A percentile compares a stretch with the other conserved stretches of the same genome.
Conservation (phyloP, 1,140 invertebrate species). For the Apis laboriosa region DNA sequence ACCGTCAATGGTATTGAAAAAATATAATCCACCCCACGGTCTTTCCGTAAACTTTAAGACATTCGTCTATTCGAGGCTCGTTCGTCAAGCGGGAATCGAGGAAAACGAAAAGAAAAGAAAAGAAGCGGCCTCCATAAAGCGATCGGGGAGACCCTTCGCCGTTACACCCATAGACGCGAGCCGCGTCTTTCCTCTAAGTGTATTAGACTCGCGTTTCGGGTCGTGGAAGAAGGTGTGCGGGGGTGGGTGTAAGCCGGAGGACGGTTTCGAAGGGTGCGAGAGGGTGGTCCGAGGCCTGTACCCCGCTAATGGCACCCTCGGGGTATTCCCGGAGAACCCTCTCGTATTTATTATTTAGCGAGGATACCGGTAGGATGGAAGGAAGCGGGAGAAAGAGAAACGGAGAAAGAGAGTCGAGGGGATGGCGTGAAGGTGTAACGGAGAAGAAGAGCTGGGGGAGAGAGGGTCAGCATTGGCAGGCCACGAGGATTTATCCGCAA, state of each 20-base stretch:
- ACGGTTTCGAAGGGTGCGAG: constrained; percentile 62
- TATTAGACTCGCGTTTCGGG: constrained; percentile 72
- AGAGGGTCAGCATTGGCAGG: constrained; percentile 32
- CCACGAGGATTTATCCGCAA: constrained; percentile 76
- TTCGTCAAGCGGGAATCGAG: constrained; percentile 38
- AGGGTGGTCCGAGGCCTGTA: constrained; percentile 69
- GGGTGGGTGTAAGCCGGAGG: constrained; percentile 53
- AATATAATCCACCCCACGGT: constrained; percentile 53
- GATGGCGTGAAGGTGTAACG: constrained; percentile 45
- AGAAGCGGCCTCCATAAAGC: constrained; percentile 61
- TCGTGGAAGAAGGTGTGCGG: constrained; percentile 63
- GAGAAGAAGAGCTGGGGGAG: constrained; percentile 8
- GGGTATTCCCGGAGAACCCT: constrained; percentile 78
- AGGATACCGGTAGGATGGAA: constrained; percentile 57
- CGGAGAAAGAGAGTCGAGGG: constrained; percentile 39
- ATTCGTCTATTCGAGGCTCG: constrained; percentile 56
- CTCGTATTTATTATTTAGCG: constrained; percentile 81
- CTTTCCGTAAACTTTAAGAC: constrained; percentile 59
- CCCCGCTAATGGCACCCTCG: constrained; percentile 81
- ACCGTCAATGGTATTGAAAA: constrained; percentile 9
- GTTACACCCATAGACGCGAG: constrained; percentile 63
- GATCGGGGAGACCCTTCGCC: constrained; percentile 55
- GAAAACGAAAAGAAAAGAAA: constrained; percentile 55
- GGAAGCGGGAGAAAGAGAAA: constrained; percentile 56
- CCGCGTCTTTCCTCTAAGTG: constrained; percentile 70